Evolutionary conservation across 2,888 invertebrate genomes (phyloP).

Genomic region (Philereme vetulata): DNA sequence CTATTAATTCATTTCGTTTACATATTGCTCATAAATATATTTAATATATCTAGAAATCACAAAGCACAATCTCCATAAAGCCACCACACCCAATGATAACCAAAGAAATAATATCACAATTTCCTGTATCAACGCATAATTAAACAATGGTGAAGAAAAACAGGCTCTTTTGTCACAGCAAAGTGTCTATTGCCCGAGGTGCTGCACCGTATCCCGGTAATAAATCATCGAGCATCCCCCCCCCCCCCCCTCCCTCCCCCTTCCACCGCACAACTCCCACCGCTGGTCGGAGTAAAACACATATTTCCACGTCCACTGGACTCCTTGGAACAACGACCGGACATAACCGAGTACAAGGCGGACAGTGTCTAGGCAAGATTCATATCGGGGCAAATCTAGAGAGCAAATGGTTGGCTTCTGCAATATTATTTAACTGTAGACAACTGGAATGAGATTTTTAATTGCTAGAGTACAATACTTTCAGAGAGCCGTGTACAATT

Average conservation of each 20-base stretch:
- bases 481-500: not conserved
- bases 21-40: too few species aligned
- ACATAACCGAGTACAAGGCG: constrained; percentile 47
- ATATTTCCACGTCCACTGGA: constrained; percentile 57
- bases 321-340: constrained; percentile 53
- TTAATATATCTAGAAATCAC: too few species aligned
- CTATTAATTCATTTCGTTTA: too few species aligned
- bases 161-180: constrained; percentile 34
- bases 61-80: too few species aligned
- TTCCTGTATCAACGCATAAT: constrained; percentile 23
- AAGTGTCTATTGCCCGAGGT: constrained; percentile 35
- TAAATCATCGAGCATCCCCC: constrained; percentile 53
- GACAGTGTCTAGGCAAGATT: constrained; percentile 30
- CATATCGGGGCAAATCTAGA: constrained; percentile 24
- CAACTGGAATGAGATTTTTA: constrained; percentile 16
- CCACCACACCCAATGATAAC: not conserved
- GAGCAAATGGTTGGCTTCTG: constrained; percentile 17
- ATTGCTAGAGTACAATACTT: constrained; percentile 3
- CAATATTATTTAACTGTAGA: constrained; percentile 16
- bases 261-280: constrained; percentile 8
- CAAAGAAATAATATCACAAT: constrained; percentile 2
- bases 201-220: constrained; percentile 44
- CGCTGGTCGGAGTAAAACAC: constrained; percentile 44
- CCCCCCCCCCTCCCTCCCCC: constrained; percentile 26
- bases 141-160: constrained; percentile 30